Conservation (phyloP, 2,797 vertebrate species). For the Garrulus glandarius region DNA sequence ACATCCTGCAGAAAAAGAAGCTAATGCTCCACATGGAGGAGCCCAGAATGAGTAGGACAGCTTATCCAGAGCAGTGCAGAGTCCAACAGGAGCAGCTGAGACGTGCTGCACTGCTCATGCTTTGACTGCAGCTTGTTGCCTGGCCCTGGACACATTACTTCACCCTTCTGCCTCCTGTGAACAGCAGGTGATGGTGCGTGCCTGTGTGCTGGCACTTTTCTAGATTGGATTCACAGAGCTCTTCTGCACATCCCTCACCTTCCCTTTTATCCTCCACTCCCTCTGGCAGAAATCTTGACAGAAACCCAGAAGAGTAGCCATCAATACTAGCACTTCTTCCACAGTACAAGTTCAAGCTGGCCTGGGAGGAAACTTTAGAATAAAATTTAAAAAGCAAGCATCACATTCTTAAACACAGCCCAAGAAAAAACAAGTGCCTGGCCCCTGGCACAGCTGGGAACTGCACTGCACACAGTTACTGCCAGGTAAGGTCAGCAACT, state of each 20-base stretch:
- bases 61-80: background rate
- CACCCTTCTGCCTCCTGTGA: background rate
- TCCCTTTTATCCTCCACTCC: background rate
- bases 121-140: background rate
- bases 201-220: background rate
- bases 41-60: background rate
- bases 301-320: background rate
- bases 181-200: background rate
- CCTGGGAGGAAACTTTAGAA: background rate
- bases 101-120: background rate
- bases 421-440: background rate
- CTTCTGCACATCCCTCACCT: background rate
- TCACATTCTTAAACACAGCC: background rate
- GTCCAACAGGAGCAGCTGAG: background rate
- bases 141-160: rapidly evolving
- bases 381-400: background rate
- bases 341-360: background rate
- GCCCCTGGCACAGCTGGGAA: background rate
- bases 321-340: background rate
- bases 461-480: background rate
- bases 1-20: background rate
- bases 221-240: background rate
- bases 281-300: background rate
- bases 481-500: background rate
- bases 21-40: background rate